Conservation (phyloP, 2,888 invertebrate species). For the Leptinotarsa peninsularis region DNA sequence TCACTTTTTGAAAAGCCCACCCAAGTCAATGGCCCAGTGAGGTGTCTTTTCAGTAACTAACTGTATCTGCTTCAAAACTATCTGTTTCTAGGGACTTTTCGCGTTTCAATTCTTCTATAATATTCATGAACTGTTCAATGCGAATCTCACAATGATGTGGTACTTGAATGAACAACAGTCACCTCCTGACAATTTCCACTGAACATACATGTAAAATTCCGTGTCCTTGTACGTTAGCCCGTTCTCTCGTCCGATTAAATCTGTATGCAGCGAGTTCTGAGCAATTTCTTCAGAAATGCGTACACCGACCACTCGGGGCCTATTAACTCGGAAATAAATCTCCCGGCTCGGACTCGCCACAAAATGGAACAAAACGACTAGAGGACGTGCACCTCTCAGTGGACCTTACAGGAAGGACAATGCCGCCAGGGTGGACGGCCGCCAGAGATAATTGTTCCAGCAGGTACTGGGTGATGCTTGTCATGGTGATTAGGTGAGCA, state of each 20-base stretch:
- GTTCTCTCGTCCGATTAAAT: constrained; percentile 35
- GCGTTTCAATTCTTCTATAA: no score
- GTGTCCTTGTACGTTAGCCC: constrained; percentile 32
- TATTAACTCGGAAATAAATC: constrained; percentile 49
- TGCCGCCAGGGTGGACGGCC: background rate
- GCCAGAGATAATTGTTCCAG: background rate
- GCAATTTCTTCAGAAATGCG: constrained; percentile 48
- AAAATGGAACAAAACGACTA: constrained; percentile 42
- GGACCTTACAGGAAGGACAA: constrained; percentile 26
- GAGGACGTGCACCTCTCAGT: constrained; percentile 32
- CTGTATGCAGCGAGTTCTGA: constrained; percentile 35
- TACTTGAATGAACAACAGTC: no score
- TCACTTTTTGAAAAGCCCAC: no score
- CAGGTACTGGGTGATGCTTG: background rate
- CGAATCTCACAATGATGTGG: no score
- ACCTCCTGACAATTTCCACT: no score
- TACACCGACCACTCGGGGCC: constrained; percentile 43
- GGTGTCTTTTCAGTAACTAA: no score
- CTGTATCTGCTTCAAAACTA: no score
- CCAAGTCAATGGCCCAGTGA: no score
- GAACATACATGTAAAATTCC: no score
- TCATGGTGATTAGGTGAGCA: no score
- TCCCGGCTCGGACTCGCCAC: constrained; percentile 33
- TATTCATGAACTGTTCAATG: no score
- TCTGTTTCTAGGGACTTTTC: no score